Evolutionary conservation across 2,113 vertebrate species (phyloP), one percentile per base, ranked within the genome.

Genomic region (Brevimyrus niger): DNA sequence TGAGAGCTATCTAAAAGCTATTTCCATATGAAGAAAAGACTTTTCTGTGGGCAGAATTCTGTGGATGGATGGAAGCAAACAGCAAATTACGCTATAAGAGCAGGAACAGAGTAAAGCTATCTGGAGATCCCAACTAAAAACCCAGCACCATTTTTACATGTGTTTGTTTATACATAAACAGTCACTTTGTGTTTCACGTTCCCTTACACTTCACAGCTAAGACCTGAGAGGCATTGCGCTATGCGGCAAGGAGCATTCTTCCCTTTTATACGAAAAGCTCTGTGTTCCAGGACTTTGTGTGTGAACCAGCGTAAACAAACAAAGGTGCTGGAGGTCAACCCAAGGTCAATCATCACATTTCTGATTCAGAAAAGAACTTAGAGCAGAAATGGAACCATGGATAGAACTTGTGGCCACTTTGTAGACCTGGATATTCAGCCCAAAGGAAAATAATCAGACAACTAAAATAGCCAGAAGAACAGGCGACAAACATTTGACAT

Each of bases 341-440:
- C 44, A 35, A 89, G 53, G 38, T 69, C 82, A 19, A 31, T 35
- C 35, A 46, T 85, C 51, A 89, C 88, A 89, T 86, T 53, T 51
- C n/a, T 61, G 38, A 61, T 89, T 89, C 83, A 61, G 88, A 19
- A 65, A 69, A 38, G 82, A 35, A 85, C 27, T 89, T 65, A 85
- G 44, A 84, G 35, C 27, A 38, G 38, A 89, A 84, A 89, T 19
- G 84, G 23, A 89, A 48, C 38, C 21, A 15, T 23, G 21, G 8
- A 46, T 55, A 15, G 53, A 50, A 87, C 2, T 38, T 19, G 17
- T 13, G 35, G n/a, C 35, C 10, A 0, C 15, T 19, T 4, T 55
- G 27, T 15, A 47, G 50, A 51, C n/a, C 46, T 1, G 5, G 27
- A 47, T 21, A 8, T 51, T 17, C 23, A 19, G 10, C 47, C 48